Base-by-base conservation (phyloP, 2,113 vertebrate species). In the Oceanodroma tethys region DNA sequence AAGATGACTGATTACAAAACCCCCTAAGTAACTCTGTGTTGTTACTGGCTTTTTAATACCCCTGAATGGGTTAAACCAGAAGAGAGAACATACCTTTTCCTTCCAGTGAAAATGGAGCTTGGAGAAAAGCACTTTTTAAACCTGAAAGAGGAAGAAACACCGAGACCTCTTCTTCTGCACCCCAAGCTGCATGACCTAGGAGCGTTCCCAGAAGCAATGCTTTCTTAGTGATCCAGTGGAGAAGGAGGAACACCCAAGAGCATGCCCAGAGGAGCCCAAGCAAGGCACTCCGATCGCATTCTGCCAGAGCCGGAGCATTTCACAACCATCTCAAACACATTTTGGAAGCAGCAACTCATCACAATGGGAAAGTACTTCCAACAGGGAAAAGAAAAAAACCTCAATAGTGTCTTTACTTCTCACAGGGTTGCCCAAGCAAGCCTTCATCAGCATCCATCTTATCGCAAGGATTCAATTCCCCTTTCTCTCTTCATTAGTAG, bases 211-310 rank as follows among this genome's bases (percentile, higher is more conserved):
- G 50, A 83, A 73, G 29, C 45, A 58, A 21, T 8, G 18, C 27
- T 73, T 72, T 60, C 40, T 55, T 7, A 59, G 25, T 1, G 1
- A 78, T 11, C 9, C 55, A 74, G 14, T 0, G 0, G 47, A 38
- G 42, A 30, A 78, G 15, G 11, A 81, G 47, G 10, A 83, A 88
- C 34, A 75, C 13, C 23, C 1, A 0, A 66, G 11, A 71, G 26
- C 0, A 0, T 43, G 23, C 13, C 32, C 23, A 16, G 59, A 84
- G 25, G 22, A 85, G 40, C 20, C 38, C 16, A 74, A 21, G 40
- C 1, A 2, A 67, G 30, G 23, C 68, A 27, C 20, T 47, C n/a
- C 1, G 1, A 32, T 23, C 3, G 2, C 2, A 1, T 70, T 74
- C 84, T 43, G 36, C 32, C n/a, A 55, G 20, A 42, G 22, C 25